Conservation (phyloP, 2,113 vertebrate genomes). For the Falco punctatus region DNA sequence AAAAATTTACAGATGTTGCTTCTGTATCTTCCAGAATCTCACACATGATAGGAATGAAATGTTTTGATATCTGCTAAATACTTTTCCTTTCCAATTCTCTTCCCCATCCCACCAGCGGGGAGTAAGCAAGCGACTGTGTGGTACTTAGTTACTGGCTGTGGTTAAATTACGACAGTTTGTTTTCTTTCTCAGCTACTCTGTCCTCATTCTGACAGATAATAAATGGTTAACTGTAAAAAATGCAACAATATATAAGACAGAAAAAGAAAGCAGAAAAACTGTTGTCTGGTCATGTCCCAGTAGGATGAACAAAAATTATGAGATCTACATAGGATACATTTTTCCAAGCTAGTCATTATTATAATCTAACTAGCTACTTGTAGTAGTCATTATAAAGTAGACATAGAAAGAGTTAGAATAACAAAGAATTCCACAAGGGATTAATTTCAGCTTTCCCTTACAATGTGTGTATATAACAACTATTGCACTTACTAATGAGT, state of each 20-base stretch:
- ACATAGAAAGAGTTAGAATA: background rate
- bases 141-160: background rate
- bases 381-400: background rate
- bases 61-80: background rate
- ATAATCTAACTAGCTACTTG: background rate
- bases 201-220: background rate
- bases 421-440: background rate
- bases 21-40: background rate
- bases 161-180: accelerated
- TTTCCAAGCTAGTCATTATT: background rate
- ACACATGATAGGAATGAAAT: background rate
- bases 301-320: background rate
- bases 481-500: background rate
- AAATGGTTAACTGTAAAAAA: background rate
- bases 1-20: background rate
- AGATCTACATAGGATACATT: background rate
- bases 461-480: background rate
- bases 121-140: background rate
- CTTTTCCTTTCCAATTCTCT: background rate
- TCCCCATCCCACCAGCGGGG: background rate
- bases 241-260: background rate
- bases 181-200: background rate
- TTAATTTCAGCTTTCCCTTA: background rate
- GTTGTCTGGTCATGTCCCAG: background rate
- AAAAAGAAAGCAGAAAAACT: background rate